Evolutionary conservation across 1,140 invertebrate species (phyloP).

Genomic region (Akabosia matsudoensis): DNA sequence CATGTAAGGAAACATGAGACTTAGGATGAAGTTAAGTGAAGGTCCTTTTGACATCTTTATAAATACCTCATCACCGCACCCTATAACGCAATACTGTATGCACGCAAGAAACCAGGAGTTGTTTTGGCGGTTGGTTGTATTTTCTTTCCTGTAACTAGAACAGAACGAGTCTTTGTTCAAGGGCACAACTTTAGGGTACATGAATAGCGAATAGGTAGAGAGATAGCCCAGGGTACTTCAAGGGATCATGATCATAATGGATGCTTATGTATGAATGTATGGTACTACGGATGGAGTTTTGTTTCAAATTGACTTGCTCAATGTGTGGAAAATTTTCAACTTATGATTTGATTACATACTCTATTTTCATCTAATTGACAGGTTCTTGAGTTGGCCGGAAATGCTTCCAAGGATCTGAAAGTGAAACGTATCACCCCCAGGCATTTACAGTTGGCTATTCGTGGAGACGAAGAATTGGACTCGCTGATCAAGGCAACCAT

Average conservation of each 20-base stretch:
- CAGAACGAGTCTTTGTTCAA: not conserved
- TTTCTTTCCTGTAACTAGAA: not conserved
- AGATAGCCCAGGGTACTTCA: too few species aligned
- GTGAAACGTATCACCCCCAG: conserved; percentile 99
- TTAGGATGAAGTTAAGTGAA: too few species aligned
- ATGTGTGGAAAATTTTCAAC: too few species aligned
- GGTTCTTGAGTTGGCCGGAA: conserved; percentile 95
- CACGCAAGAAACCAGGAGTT: not conserved
- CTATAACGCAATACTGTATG: not conserved
- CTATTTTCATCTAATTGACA: conserved; percentile 54
- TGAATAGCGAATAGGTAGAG: too few species aligned
- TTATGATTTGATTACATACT: too few species aligned
- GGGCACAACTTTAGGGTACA: not conserved
- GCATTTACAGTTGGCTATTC: conserved; percentile 96
- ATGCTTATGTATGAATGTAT: too few species aligned
- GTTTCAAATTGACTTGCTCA: too few species aligned
- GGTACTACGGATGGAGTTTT: too few species aligned
- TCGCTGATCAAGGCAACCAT: conserved; percentile 99
- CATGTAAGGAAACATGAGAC: too few species aligned
- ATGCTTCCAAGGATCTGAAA: conserved; percentile 99
- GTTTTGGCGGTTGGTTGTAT: not conserved
- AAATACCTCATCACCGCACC: too few species aligned
- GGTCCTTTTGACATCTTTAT: too few species aligned
- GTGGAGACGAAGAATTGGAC: conserved; percentile 99
- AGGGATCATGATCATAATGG: too few species aligned